Percentiles rank a stretch among this genome's conserved stretches.
phyloP scores from a whole-genome alignment of 2,888 invertebrate genomes.

The Colostygia pectinataria region DNA sequence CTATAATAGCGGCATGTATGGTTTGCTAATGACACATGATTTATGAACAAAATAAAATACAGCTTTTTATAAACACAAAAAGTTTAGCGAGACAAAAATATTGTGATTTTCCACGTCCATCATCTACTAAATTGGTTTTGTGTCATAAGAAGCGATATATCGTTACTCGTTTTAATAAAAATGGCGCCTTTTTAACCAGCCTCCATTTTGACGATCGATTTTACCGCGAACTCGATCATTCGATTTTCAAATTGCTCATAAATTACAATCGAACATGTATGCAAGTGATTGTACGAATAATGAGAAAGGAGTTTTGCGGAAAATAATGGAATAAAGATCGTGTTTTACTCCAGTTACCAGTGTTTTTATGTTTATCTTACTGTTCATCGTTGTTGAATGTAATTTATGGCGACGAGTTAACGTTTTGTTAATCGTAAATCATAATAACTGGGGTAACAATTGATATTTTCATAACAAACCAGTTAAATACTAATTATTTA shows the following conservation, averaged over 20 bases:
- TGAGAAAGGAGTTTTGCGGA: slow-evolving; percentile 21
- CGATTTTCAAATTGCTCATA: slow-evolving; percentile 37
- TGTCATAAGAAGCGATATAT: slow-evolving; percentile 51
- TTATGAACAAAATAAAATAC: slow-evolving; percentile 26
- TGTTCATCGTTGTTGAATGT: slow-evolving; percentile 54
- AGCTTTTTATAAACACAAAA: slow-evolving; percentile 12
- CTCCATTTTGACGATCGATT: slow-evolving; percentile 31
- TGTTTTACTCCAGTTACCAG: slow-evolving; percentile 45
- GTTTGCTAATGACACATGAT: slow-evolving; percentile 26
- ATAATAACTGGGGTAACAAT: slow-evolving; percentile 44
- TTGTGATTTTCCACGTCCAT: slow-evolving; percentile 39
- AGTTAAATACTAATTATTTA: no score
- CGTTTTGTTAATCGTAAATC: slow-evolving; percentile 51
- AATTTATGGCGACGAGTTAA: slow-evolving; percentile 54
- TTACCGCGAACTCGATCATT: slow-evolving; percentile 29
- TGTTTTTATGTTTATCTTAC: slow-evolving; percentile 52
- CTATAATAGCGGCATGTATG: not conserved
- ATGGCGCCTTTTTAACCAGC: slow-evolving; percentile 24
- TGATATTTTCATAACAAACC: slow-evolving; percentile 38
- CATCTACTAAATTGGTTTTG: slow-evolving; percentile 51
- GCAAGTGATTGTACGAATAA: slow-evolving; percentile 24
- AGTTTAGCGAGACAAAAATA: slow-evolving; percentile 39
- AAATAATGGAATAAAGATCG: slow-evolving; percentile 23
- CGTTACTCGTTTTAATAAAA: slow-evolving; percentile 28
- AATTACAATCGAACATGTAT: slow-evolving; percentile 30